Evolutionary conservation across 2,888 invertebrate genomes (phyloP).

Genomic region (Ophonus ardosiacus): DNA sequence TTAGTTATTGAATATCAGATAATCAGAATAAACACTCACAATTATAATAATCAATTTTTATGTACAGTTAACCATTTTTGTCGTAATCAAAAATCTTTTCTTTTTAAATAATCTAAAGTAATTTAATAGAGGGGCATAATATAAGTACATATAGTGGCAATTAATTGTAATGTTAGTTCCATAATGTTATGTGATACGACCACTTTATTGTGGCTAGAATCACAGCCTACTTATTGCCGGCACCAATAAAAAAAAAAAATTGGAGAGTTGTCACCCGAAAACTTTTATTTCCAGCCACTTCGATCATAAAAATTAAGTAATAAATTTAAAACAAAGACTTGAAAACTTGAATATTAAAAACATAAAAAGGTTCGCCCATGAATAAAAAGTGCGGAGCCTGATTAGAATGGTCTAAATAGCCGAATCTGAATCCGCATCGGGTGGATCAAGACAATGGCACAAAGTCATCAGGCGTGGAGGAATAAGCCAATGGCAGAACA

Average conservation of each 20-base stretch:
- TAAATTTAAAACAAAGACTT: not conserved
- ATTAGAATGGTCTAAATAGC: not conserved
- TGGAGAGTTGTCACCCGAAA: not conserved
- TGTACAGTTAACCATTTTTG: no score
- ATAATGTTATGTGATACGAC: no score
- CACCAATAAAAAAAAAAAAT: not conserved
- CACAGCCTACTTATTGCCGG: no score
- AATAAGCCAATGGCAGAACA: constrained; percentile 14
- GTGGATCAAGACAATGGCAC: not conserved
- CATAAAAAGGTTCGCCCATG: not conserved
- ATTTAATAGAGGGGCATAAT: no score
- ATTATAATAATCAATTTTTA: no score
- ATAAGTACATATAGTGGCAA: no score
- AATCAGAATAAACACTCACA: no score
- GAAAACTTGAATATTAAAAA: not conserved
- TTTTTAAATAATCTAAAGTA: no score
- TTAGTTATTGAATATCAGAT: no score
- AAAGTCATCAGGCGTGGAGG: not conserved
- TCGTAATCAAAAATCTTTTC: no score
- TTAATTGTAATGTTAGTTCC: no score
- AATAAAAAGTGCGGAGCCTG: not conserved
- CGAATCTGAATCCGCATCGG: not conserved
- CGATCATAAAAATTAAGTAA: not conserved
- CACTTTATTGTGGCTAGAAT: no score
- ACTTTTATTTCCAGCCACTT: not conserved